These are phyloP conservation scores for Hemistola chrysoprasaria DNA, from an alignment of 2,888 invertebrate genomes.

Conservation along the genomic window DNA sequence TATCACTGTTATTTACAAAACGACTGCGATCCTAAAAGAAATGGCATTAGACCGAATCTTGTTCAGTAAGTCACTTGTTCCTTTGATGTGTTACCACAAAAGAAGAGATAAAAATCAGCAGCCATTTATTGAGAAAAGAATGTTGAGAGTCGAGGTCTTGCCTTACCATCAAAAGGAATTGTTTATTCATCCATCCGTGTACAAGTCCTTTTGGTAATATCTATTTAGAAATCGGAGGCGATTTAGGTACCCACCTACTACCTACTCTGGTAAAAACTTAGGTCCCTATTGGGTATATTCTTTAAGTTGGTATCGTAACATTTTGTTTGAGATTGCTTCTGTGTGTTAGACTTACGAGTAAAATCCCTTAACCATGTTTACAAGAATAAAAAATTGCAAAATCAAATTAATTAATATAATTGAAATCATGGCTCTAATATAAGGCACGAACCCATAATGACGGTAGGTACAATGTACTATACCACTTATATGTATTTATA, in stretches of 20 bases:
- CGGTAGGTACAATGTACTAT: too few species aligned
- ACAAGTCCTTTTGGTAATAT: slow-evolving; percentile 35
- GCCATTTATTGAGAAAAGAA: slow-evolving; percentile 44
- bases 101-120: slow-evolving; percentile 50
- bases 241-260: slow-evolving; percentile 1
- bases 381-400: too few species aligned
- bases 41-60: slow-evolving; percentile 15
- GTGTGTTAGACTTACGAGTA: too few species aligned
- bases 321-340: too few species aligned
- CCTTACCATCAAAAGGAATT: slow-evolving; percentile 44
- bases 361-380: too few species aligned
- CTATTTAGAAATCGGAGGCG: slow-evolving; percentile 10
- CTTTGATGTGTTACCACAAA: slow-evolving; percentile 47
- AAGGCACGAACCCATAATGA: too few species aligned
- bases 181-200: slow-evolving; percentile 40
- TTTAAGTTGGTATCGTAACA: too few species aligned
- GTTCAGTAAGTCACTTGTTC: slow-evolving; percentile 37
- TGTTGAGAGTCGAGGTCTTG: slow-evolving; percentile 43
- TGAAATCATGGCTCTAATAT: too few species aligned
- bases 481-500: too few species aligned
- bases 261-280: too few species aligned
- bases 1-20: slow-evolving; percentile 14
- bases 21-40: slow-evolving; percentile 7
- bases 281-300: too few species aligned
- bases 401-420: too few species aligned